Conservation (phyloP, 2,113 vertebrate genomes). For the Piaya cayana region DNA sequence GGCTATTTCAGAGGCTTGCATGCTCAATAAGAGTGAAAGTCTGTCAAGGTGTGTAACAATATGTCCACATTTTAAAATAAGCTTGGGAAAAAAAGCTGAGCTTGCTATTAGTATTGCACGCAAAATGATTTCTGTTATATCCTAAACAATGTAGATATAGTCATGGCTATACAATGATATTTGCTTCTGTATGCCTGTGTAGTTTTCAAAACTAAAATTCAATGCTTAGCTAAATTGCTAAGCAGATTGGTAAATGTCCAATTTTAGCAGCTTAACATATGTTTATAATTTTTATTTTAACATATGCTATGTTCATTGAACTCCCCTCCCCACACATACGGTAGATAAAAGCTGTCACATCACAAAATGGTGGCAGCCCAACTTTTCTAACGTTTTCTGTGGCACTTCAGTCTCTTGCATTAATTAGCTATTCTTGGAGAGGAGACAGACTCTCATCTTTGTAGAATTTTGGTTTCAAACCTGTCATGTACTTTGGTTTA, state of each 20-base stretch:
- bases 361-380: slow-evolving; percentile 66
- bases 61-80: neutral
- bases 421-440: slow-evolving; percentile 65
- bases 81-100: neutral
- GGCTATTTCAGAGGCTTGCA: neutral
- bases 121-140: neutral
- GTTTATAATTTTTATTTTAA: slow-evolving; percentile 69
- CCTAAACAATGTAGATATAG: neutral
- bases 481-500: neutral
- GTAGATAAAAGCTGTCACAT: slow-evolving; percentile 66
- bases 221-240: slow-evolving; percentile 61
- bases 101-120: neutral
- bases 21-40: neutral
- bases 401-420: slow-evolving; percentile 59
- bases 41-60: neutral
- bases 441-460: slow-evolving; percentile 57
- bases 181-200: slow-evolving; percentile 45
- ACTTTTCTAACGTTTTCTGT: slow-evolving; percentile 61
- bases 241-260: slow-evolving; percentile 64
- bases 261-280: slow-evolving; percentile 70
- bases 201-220: slow-evolving; percentile 63
- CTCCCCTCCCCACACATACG: slow-evolving; percentile 63
- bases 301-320: slow-evolving; percentile 66
- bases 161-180: slow-evolving; percentile 38
- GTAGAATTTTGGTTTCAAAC: slow-evolving; percentile 35